These are phyloP conservation scores for Amphilophus citrinellus DNA, from an alignment of 2,113 vertebrate genomes.

Conservation along the genomic window DNA sequence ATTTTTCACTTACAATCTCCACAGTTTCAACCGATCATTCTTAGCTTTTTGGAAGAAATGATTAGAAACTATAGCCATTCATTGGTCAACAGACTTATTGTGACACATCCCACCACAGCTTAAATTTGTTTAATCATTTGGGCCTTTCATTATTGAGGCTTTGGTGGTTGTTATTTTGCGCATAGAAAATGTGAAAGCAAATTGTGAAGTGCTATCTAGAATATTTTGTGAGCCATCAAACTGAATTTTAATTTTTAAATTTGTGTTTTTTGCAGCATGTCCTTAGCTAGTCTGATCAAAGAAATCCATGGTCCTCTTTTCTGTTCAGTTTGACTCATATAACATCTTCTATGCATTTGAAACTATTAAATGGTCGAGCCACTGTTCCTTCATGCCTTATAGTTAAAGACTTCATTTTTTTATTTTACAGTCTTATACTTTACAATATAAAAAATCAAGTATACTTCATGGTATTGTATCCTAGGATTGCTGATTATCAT, in stretches of 20 bases:
- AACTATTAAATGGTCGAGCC: conserved; percentile 14
- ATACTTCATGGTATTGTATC: not conserved
- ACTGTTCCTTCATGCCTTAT: conserved; percentile 37
- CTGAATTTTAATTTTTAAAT: not conserved
- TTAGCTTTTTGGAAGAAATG: not conserved
- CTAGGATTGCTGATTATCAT: not conserved
- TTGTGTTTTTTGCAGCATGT: not conserved
- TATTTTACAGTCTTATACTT: conserved; percentile 23
- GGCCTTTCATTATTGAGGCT: too few species aligned
- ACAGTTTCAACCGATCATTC: not conserved
- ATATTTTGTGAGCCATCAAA: not conserved
- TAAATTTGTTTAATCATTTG: too few species aligned
- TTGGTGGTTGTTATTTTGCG: not conserved
- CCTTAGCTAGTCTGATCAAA: not conserved
- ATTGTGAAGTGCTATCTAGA: conserved; percentile 3
- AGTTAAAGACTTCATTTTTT: conserved; percentile 22
- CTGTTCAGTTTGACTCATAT: not conserved
- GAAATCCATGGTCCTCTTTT: not conserved
- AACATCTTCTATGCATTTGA: conserved; percentile 45
- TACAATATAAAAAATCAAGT: not conserved
- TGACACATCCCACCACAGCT: too few species aligned
- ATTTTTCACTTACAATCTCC: not conserved
- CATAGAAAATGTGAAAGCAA: not conserved
- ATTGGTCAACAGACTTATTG: not conserved
- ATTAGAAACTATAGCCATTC: not conserved